A percentile compares a stretch with the other conserved stretches of the same genome.
phyloP scores from a whole-genome alignment of 2,797 vertebrate genomes.

The Ceryle rudis region DNA sequence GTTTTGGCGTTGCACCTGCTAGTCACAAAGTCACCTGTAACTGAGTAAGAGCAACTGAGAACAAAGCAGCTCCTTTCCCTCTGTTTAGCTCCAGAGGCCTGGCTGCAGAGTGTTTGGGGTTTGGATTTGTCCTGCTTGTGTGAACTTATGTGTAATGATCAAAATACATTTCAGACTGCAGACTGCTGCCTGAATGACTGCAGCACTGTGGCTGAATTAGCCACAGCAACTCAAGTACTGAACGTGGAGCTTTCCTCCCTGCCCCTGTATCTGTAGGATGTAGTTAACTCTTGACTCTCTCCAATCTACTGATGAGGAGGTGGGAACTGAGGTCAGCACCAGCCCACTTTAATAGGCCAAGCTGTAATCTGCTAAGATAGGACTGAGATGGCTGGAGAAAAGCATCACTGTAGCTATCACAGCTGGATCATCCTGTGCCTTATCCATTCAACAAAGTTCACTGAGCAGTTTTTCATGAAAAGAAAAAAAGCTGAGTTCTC shows the following conservation, averaged over 20 bases:
- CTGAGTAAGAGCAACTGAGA: neutral
- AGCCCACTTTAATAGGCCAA: accelerated
- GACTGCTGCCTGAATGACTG: neutral
- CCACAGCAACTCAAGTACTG: neutral
- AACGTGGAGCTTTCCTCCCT: neutral
- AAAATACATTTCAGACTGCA: neutral
- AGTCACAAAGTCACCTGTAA: constrained; percentile 5
- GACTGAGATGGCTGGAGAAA: neutral
- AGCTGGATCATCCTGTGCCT: neutral
- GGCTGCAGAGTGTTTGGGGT: neutral
- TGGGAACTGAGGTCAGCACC: neutral
- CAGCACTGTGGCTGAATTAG: neutral
- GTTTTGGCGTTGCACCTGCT: neutral
- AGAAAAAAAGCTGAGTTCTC: neutral
- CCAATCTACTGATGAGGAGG: neutral
- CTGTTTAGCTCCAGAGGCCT: neutral
- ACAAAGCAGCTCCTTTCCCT: neutral
- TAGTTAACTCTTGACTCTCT: neutral
- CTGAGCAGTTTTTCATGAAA: neutral
- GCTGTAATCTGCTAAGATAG: accelerated
- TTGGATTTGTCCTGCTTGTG: neutral
- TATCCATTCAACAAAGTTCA: neutral
- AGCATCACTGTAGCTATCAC: neutral
- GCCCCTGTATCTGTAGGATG: neutral
- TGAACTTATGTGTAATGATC: neutral